Percentiles rank a stretch among this genome's conserved stretches.
Conservation (phyloP, 2,113 vertebrate species). For the Notothenia coriiceps region DNA sequence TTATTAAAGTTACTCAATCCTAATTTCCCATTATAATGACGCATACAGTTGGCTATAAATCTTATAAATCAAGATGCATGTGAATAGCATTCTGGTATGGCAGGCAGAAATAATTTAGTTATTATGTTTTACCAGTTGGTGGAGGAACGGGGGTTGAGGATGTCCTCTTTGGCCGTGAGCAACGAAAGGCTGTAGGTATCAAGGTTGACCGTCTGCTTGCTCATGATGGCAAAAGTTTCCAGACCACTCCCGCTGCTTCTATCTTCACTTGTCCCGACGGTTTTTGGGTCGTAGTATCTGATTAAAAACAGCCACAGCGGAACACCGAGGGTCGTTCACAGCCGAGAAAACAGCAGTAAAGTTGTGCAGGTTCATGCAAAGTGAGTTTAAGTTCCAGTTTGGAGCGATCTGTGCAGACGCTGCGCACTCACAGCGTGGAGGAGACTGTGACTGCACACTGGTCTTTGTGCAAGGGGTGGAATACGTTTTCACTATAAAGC, state of each 20-base stretch:
- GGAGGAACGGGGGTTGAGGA: conserved; percentile 85
- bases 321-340: conserved; percentile 22
- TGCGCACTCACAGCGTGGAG: conserved; percentile 64
- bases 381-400: conserved; percentile 40
- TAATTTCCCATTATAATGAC: no score
- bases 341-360: conserved; percentile 24
- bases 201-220: conserved; percentile 83
- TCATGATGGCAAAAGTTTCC: conserved; percentile 77
- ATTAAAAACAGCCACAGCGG: conserved; percentile 50
- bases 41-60: not conserved
- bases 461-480: conserved; percentile 74
- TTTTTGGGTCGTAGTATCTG: conserved; percentile 52
- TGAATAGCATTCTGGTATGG: not conserved
- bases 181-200: conserved; percentile 88
- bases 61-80: not conserved
- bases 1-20: not conserved
- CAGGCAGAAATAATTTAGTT: not conserved
- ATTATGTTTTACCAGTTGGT: conserved; percentile 85
- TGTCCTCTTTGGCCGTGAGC: conserved; percentile 88
- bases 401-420: conserved; percentile 57
- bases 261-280: conserved; percentile 60
- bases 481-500: conserved; percentile 75
- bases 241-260: conserved; percentile 66
- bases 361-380: conserved; percentile 63
- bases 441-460: conserved; percentile 62